These are phyloP conservation scores for Lagocephalus sceleratus DNA, from an alignment of 2,797 vertebrate genomes.

Conservation along the genomic window DNA sequence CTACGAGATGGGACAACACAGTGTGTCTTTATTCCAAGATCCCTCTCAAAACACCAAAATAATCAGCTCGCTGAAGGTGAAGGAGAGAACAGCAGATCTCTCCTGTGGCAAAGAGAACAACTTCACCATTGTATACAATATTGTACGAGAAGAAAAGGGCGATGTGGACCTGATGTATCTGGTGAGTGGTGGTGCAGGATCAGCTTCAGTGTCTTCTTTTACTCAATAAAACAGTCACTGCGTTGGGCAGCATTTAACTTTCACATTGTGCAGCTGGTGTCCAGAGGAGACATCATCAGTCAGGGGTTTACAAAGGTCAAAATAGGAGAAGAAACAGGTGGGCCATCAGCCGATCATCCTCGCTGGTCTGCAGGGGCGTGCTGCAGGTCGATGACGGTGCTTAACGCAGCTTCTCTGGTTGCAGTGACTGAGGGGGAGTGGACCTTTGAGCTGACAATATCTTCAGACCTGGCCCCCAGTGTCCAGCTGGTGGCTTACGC, in stretches of 20 bases:
- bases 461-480: conserved; percentile 54
- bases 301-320: conserved; percentile 23
- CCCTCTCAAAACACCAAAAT: conserved; percentile 39
- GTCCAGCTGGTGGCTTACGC: conserved; percentile 63
- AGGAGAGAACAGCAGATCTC: conserved; percentile 30
- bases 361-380: not conserved
- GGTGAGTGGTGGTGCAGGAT: not conserved
- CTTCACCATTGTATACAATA: conserved; percentile 52
- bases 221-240: too few relatives aligned
- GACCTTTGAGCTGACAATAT: conserved; percentile 51
- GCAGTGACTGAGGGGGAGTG: conserved; percentile 51
- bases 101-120: conserved; percentile 44
- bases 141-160: conserved; percentile 52
- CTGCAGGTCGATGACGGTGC: not conserved
- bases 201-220: too few relatives aligned
- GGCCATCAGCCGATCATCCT: not conserved
- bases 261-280: conserved; percentile 42
- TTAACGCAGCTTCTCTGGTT: conserved; percentile 10
- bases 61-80: conserved; percentile 55
- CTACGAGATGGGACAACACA: not conserved
- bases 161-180: conserved; percentile 5
- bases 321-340: conserved; percentile 35
- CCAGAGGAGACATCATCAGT: conserved; percentile 45
- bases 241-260: too few relatives aligned
- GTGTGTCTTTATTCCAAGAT: not conserved